Evolutionary conservation across 2,113 vertebrate species (phyloP), one percentile per base, ranked within the genome.

Genomic region (Solenodon paradoxus): DNA sequence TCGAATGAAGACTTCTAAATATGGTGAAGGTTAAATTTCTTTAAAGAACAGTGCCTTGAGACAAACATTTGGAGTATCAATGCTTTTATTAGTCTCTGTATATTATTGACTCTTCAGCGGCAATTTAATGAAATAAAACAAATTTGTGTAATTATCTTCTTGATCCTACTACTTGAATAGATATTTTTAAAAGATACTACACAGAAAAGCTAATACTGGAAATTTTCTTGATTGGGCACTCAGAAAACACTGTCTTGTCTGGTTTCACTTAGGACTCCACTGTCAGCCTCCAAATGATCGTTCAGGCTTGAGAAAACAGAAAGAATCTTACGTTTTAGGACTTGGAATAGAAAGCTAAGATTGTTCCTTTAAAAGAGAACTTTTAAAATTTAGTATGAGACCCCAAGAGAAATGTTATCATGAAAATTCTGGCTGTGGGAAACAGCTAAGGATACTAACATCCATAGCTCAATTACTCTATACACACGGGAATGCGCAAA

Each of bases 401-500:
- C 38, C 88, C 28, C 71, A 63, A 35, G 84, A 95, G 95, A 94
- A 87, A 96, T 77, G 2, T 30, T 59, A 83, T 57, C 68, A 75
- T 93, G 32, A 66, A 59, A 92, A 92, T 53, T 69, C 79, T 92
- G 13, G 9, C 71, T 89, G 35, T 59, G 24, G 61, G 2, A 45
- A 82, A 77, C 45, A 95, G 79, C 83, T 57, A 40, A 38, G 42
- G 94, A 81, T 82, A 85, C 91, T 72, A 94, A 89, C 61, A 91
- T 75, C 42, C 64, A 59, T 7, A 38, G 40, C 90, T 92, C 40
- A 92, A n/a, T 94, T 74, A 68, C 75, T 68, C 2, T 53, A 5
- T 68, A 7, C 86, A 26, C 51, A 19, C 59, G 13, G 24, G 75
- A 45, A 68, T 61, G 10, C 35, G 94, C 49, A 90, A 35, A 47